Evolutionary conservation across 2,113 vertebrate species (phyloP), one percentile per base, ranked within the genome.

Genomic region (Fulica atra): DNA sequence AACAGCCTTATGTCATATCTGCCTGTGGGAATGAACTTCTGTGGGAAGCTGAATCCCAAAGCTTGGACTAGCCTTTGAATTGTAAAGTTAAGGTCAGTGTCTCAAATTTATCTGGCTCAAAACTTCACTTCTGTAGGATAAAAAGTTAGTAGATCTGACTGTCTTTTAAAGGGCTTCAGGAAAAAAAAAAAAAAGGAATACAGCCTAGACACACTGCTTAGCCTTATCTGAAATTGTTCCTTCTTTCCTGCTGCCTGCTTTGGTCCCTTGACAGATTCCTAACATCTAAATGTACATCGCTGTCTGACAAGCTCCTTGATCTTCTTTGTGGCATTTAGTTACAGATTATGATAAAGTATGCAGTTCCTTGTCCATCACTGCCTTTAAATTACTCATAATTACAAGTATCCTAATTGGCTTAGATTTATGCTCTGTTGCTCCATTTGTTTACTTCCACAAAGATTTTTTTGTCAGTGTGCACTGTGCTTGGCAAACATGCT

Each of bases 341-440:
- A 56, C 33, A 87, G 44, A 28, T 48, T 35, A 20, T 44, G 42
- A 93, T 82, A 50, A 86, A 81, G 36, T 48, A 50, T 65, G 44
- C 25, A 86, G 54, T 66, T 33, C 50, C 50, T 80, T n/a, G 73
- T 94, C 82, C 35, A 40, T 93, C 46, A 59, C 89, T 95, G 76
- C 59, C 86, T 82, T 93, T 94, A 94, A 56, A 93, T 71, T 90
- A 88, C 83, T 80, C 23, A 69, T 93, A 97, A 97, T 93, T 96
- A 59, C 79, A 93, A 87, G n/a, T 91, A 54, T 92, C 95, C 56
- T 94, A 95, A 97, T 93, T 71, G 61, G 73, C 61, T 93, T 81
- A 59, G 40, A 95, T 96, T 96, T 95, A 93, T 89, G 88, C 33
- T 92, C 54, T 81, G 35, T 92, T 81, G 36, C 28, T 81, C 68